phyloP scores from a whole-genome alignment of 2,113 vertebrate genomes.

The Cheirogaleus medius region DNA sequence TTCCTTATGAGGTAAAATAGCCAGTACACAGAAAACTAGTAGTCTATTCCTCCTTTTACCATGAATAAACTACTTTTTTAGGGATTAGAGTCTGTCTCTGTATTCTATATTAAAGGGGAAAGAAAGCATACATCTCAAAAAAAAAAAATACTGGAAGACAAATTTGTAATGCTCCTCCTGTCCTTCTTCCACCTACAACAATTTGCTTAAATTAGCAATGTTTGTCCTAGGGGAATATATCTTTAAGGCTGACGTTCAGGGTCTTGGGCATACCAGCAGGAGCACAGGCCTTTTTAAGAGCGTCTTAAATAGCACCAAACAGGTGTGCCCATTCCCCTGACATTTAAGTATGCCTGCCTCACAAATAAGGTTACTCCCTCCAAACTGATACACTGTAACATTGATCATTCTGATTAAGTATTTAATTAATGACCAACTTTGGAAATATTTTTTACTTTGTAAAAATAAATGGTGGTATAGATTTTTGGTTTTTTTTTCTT shows the following conservation, averaged over 20 bases:
- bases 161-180: background rate
- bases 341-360: background rate
- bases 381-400: background rate
- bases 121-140: background rate
- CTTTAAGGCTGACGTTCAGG: background rate
- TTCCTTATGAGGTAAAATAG: background rate
- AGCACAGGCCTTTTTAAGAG: background rate
- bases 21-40: background rate
- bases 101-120: background rate
- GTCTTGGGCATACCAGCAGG: background rate
- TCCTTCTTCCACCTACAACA: background rate
- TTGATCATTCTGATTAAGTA: background rate
- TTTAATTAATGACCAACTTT: background rate
- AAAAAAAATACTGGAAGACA: background rate
- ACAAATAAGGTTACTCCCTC: background rate
- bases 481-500: background rate
- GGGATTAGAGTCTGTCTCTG: fast-evolving
- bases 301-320: background rate
- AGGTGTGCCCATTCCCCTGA: background rate
- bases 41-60: background rate
- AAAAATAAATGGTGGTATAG: background rate
- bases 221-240: background rate
- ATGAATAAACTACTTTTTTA: background rate
- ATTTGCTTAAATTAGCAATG: background rate
- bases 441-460: background rate